Base-by-base conservation (phyloP, 2,888 invertebrate species). In the Onchidella celtica region DNA sequence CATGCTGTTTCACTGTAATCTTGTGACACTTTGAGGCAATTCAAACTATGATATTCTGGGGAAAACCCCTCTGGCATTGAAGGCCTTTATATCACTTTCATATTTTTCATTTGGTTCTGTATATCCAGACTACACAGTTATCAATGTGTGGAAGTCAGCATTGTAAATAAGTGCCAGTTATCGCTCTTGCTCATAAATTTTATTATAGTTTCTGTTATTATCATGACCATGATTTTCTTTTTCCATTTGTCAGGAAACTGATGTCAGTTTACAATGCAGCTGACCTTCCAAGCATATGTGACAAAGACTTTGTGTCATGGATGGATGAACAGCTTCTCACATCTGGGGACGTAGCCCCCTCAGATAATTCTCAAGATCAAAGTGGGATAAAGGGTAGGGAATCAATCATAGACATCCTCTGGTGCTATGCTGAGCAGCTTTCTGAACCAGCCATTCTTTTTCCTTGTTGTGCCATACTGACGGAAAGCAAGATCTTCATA, bases 341-440 rank as follows among this genome's bases (percentile, higher is more conserved):
- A 17, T 61, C 72, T 0, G 29, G 66, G 9, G 57, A 65, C 34
- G 21, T 34, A 9, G 14, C 27, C 1, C 17, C 55, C 29, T 17
- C 4, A 70, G 32, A 3, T n/a, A 32, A 38, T 57, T 24, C 65
- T 24, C 21, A 21, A 1, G 59, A 3, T 14, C n/a, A 40, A 24
- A n/a, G 47, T 2, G n/a, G 6, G 14, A 4, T 32, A 3, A 40
- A 29, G 3, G 66, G 21, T 4, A 63, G 27, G 38, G 68, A 69
- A 38, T 36, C 74, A 3, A 63, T 90, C 3, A 59, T 86, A 17
- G 86, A 86, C 75, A 83, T 92, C 3, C 82, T 92, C 63, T 92
- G 92, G 92, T 91, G 92, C 83, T 85, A 88, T 2, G 88, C 87
- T 32, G 79, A 91, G 11, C 91, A 90, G 76, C 89, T 87, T 63